Percentiles rank a stretch among this genome's conserved stretches.
phyloP scores from a whole-genome alignment of 2,888 invertebrate genomes.

The Leptopilina drosophilae region DNA sequence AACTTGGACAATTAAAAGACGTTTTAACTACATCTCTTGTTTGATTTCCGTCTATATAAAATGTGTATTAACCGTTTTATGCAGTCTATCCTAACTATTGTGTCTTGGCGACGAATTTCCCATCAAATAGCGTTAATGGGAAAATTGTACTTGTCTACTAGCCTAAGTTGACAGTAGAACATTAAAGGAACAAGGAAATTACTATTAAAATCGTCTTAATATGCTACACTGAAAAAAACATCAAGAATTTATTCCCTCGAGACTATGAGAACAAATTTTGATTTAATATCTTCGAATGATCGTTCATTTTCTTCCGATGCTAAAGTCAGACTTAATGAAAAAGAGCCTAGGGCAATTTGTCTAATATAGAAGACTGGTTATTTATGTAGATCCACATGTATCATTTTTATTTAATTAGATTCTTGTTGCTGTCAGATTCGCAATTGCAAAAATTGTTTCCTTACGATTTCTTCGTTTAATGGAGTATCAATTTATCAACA shows the following conservation, averaged over 20 bases:
- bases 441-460: background rate
- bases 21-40: too few species aligned
- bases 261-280: background rate
- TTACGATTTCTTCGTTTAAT: too few species aligned
- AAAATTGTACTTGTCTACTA: too few species aligned
- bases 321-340: conserved; percentile 5
- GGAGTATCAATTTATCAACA: too few species aligned
- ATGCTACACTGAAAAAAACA: background rate
- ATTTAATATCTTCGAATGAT: conserved; percentile 7
- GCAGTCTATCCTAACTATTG: too few species aligned
- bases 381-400: background rate
- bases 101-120: too few species aligned
- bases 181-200: background rate
- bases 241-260: conserved; percentile 9
- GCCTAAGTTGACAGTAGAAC: too few species aligned
- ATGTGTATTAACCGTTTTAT: too few species aligned
- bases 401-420: background rate
- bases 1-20: too few species aligned
- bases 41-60: too few species aligned
- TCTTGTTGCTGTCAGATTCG: background rate
- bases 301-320: background rate
- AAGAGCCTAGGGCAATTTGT: background rate
- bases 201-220: background rate
- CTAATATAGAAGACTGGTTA: background rate
- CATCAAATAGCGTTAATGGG: too few species aligned